phyloP scores from a whole-genome alignment of 2,113 vertebrate genomes.

The Psittacus erithacus region DNA sequence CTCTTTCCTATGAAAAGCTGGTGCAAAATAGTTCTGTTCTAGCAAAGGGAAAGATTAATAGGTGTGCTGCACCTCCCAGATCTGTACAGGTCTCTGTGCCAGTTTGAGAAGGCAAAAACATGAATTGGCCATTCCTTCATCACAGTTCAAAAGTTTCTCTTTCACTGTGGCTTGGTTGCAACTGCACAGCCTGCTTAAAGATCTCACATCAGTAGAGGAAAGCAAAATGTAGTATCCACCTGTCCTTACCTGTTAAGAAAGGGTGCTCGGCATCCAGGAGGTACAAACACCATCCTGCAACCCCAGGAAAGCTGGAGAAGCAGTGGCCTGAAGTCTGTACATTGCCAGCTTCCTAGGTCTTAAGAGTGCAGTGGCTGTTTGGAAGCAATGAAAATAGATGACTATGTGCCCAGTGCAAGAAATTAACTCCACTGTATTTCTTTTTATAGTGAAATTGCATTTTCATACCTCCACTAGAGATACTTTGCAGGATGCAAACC shows the following conservation, averaged over 20 bases:
- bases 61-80: background rate
- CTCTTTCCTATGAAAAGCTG: background rate
- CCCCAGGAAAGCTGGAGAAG: background rate
- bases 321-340: background rate
- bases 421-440: conserved; percentile 26
- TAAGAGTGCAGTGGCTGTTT: background rate
- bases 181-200: background rate
- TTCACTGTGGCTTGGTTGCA: background rate
- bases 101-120: accelerated
- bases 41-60: background rate
- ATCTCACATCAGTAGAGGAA: accelerated
- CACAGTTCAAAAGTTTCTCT: background rate
- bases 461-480: conserved; percentile 5
- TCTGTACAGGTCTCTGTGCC: background rate
- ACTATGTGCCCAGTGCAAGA: background rate
- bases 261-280: background rate
- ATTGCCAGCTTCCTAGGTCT: background rate
- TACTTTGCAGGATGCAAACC: background rate
- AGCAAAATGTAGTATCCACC: background rate
- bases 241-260: background rate
- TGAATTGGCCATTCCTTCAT: background rate
- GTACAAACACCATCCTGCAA: background rate
- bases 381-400: background rate
- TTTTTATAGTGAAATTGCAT: conserved; percentile 24
- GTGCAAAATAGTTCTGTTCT: background rate